Base-by-base conservation (phyloP, 1,140 invertebrate genomes). In the Drosophila mayri region DNA sequence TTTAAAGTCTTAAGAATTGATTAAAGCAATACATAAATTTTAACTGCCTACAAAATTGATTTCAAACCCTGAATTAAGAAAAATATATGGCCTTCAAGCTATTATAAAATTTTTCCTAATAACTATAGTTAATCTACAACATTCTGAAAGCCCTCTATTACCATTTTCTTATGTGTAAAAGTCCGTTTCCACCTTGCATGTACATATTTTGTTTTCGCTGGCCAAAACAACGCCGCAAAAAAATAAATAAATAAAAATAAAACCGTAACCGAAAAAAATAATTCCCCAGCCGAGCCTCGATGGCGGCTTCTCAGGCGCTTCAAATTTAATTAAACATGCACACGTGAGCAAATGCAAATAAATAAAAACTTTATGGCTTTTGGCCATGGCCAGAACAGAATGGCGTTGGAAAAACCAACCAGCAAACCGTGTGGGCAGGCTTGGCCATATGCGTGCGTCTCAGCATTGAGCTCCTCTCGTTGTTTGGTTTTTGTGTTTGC, bases 261-360 rank as follows among this genome's bases (percentile, higher is more conserved):
- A 62, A 72, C 52, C 49, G 43, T 38, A 60, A 75, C 40, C 49
- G 49, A 71, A 52, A 65, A 54, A 62, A 40, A 68, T 71, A 85
- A 68, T 73, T 76, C 67, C 85, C 66, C 75, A 77, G 71, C 68
- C 87, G 68, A 77, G 83, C 67, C 80, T 80, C 78, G 77, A 55
- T 79, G 75, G 84, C 75, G 68, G 79, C 77, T 77, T 82, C 83
- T 91, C 80, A 85, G 84, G 72, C 83, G 82, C 87, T 91, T 88
- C 76, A 88, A 83, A 83, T 90, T 91, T 86, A 90, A 91, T 91
- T 91, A 90, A 91, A 91, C 85, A 91, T 86, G 79, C 90, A 86
- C 82, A 91, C 90, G 80, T 90, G 84, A 91, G 81, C 82, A 84
- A 85, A 90, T 83, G 80, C 83, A 91, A 84, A 92, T 90, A 92